Conservation (phyloP, 2,113 vertebrate genomes). For the Recurvirostra avosetta region DNA sequence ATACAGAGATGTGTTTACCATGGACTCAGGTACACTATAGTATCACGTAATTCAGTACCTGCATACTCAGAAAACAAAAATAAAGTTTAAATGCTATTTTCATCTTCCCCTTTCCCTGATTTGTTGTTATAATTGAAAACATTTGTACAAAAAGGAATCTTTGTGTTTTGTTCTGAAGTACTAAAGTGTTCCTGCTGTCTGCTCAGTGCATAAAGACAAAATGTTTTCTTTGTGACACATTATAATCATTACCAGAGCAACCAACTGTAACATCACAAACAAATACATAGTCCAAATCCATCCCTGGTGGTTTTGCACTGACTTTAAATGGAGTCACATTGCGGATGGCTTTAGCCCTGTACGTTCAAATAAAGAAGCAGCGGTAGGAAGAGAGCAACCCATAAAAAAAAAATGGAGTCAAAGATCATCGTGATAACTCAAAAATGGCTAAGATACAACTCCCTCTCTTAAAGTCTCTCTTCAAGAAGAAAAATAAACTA, state of each 20-base stretch:
- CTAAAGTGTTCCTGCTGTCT: conserved; percentile 34
- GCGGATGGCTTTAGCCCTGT: neutral
- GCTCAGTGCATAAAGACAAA: conserved; percentile 7
- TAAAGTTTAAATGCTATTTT: neutral
- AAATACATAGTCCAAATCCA: conserved; percentile 29
- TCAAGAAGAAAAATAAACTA: neutral
- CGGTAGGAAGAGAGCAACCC: neutral
- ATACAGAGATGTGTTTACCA: neutral
- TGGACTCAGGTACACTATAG: neutral
- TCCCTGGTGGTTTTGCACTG: conserved; percentile 16
- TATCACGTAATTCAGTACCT: neutral
- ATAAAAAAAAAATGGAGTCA: neutral
- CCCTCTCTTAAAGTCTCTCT: neutral
- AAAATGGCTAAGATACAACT: neutral
- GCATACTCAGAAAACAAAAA: neutral
- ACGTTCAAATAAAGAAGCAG: conserved; percentile 45
- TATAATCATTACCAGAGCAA: conserved; percentile 64
- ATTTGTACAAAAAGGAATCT: neutral
- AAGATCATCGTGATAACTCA: neutral
- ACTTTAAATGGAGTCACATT: conserved; percentile 46
- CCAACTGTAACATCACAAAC: conserved; percentile 49
- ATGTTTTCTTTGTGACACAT: conserved; percentile 60
- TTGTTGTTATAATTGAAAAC: conserved; percentile 12
- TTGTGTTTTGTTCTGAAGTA: conserved; percentile 38
- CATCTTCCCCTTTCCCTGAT: neutral